phyloP scores from a whole-genome alignment of 2,797 vertebrate species.

The Poeciliopsis paucimaculata region DNA sequence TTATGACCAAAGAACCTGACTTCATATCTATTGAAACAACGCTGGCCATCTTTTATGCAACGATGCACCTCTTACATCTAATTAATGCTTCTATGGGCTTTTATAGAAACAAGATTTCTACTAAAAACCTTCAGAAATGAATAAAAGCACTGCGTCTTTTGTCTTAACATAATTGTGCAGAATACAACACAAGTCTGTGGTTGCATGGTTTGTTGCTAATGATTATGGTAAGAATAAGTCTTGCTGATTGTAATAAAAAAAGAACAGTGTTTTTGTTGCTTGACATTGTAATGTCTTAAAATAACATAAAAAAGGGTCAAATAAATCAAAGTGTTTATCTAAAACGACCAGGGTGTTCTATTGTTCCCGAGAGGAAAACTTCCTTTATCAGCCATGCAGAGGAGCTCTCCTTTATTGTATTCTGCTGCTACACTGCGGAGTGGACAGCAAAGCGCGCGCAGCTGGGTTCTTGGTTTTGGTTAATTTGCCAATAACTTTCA shows the following conservation, averaged over 20 bases:
- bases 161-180: not conserved
- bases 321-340: constrained; percentile 19
- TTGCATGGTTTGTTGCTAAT: not conserved
- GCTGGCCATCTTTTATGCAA: not conserved
- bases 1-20: not conserved
- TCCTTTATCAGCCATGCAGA: constrained; percentile 8
- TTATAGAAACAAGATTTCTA: not conserved
- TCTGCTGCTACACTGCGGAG: constrained; percentile 4
- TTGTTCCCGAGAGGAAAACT: not conserved
- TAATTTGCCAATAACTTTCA: constrained; percentile 35
- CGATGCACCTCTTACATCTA: not conserved
- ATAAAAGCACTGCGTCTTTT: not conserved
- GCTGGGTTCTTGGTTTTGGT: constrained; percentile 44
- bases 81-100: not conserved
- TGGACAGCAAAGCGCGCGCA: constrained; percentile 34
- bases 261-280: not conserved
- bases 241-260: not conserved
- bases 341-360: constrained; percentile 1
- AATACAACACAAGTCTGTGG: not conserved
- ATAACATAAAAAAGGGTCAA: not conserved
- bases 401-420: constrained; percentile 39
- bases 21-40: not conserved
- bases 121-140: not conserved
- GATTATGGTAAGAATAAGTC: not conserved
- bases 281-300: not conserved